Conservation (phyloP, 2,113 vertebrate genomes). For the Apaloderma vittatum region DNA sequence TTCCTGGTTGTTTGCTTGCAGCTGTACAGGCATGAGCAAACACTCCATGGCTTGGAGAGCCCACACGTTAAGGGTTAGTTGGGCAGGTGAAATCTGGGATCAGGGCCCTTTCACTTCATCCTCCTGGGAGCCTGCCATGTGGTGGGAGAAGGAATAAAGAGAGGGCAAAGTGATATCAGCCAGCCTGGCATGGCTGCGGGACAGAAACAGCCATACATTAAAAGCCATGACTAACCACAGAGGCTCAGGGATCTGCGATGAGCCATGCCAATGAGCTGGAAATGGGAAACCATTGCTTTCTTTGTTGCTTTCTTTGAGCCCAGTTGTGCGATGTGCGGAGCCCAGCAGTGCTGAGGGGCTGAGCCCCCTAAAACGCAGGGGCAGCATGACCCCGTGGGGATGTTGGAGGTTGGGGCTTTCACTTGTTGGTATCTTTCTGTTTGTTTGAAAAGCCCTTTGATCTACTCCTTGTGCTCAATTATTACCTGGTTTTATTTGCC, state of each 20-base stretch:
- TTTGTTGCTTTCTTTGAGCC: not conserved
- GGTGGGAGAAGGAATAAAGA: not conserved
- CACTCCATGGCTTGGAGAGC: not conserved
- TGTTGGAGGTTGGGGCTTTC: not conserved
- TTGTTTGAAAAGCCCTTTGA: slow-evolving; percentile 34
- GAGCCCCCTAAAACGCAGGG: accelerated
- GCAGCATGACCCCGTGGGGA: accelerated
- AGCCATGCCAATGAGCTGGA: not conserved
- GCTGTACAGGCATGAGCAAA: not conserved
- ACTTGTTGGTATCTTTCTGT: not conserved
- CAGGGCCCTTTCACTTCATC: not conserved
- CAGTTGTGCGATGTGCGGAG: accelerated
- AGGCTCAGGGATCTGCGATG: not conserved
- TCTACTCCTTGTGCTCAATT: not conserved
- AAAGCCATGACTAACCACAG: accelerated
- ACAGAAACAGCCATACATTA: not conserved
- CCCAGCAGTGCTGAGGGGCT: accelerated
- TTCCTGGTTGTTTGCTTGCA: not conserved
- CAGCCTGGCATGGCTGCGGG: not conserved
- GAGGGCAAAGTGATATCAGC: not conserved
- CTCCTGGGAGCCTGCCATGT: not conserved
- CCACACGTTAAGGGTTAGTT: not conserved
- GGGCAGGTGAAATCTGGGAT: not conserved
- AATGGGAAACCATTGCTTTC: not conserved
- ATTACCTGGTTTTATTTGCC: slow-evolving; percentile 25